These are phyloP conservation scores for Sinosuthora webbiana DNA, from an alignment of 2,113 vertebrate species.

Conservation along the genomic window DNA sequence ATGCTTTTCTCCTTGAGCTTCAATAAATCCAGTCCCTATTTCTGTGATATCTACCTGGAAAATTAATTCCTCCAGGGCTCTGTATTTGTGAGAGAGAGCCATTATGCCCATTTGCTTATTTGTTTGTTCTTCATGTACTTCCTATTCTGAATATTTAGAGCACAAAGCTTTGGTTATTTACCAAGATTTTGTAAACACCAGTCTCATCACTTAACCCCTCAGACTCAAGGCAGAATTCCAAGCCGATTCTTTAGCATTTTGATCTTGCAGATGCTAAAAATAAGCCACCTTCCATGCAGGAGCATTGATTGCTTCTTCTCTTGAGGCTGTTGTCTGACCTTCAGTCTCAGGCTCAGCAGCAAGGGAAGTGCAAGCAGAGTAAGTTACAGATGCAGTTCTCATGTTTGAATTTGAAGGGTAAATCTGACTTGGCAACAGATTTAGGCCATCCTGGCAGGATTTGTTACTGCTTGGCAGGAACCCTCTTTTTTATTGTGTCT, in stretches of 20 bases:
- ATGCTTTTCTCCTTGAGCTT: background rate
- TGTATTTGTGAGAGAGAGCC: background rate
- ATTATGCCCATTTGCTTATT: background rate
- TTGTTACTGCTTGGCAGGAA: constrained; percentile 40
- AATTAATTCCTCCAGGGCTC: background rate
- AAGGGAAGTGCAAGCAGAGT: background rate
- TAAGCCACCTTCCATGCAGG: background rate
- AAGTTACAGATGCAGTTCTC: background rate
- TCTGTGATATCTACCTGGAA: background rate
- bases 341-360: constrained; percentile 22
- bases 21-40: background rate
- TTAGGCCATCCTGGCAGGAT: constrained; percentile 5
- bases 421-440: constrained; percentile 48
- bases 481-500: constrained; percentile 8
- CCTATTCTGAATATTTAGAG: background rate
- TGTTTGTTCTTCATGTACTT: background rate
- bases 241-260: background rate
- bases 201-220: background rate
- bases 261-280: background rate
- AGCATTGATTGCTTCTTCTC: background rate
- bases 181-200: background rate
- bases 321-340: constrained; percentile 5
- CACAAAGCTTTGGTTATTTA: background rate
- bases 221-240: background rate
- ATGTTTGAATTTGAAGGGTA: constrained; percentile 35